Evolutionary conservation across 2,888 invertebrate species (phyloP), one percentile per base, ranked within the genome.

Genomic region (Sarcophaga subvicina): DNA sequence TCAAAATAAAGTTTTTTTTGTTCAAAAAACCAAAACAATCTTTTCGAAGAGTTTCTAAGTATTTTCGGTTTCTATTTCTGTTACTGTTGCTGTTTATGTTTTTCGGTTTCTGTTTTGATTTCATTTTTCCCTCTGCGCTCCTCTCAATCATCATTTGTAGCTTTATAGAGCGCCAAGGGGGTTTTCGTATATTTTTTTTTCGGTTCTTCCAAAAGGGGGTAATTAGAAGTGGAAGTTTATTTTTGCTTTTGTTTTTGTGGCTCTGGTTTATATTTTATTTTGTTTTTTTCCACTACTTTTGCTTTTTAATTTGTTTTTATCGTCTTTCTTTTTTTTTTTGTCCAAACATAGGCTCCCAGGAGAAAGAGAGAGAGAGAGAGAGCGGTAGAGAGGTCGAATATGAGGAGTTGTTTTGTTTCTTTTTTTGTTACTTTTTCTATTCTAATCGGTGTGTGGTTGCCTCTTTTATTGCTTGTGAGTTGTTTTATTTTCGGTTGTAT

Each of bases 151-250:
- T 71, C 10, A 63, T 62, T 66, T 70, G 37, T 67, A 49, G 54
- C 60, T 49, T 66, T 49, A 4, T 78, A 14, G 17, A 54, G 17
- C 14, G 69, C 69, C 78, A 78, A 14, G 27, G 62, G 70, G 62
- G 20, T 45, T 63, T 70, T 79, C 62, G 49, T 27, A 37, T 37
- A 37, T 79, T 70, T 79, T 54, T 14, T 54, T 20, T 11, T 22
- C 4, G 47, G 60, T 25, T 12, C 3, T 62, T 69, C 25, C 12
- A 60, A 69, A 66, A 17, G 60, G 66, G 49, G 67, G 60, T 77
- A 78, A 83, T 83, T 78, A 73, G 49, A 78, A 78, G 25, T 62
- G 67, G 54, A 77, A 22, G 72, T 62, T 66, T 67, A 17, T n/a
- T 54, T 64, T 17, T 54, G 45, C 25, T 12, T 60, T 60, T 62